phyloP scores from a whole-genome alignment of 2,797 vertebrate species.

The Syndactyla subalaris region DNA sequence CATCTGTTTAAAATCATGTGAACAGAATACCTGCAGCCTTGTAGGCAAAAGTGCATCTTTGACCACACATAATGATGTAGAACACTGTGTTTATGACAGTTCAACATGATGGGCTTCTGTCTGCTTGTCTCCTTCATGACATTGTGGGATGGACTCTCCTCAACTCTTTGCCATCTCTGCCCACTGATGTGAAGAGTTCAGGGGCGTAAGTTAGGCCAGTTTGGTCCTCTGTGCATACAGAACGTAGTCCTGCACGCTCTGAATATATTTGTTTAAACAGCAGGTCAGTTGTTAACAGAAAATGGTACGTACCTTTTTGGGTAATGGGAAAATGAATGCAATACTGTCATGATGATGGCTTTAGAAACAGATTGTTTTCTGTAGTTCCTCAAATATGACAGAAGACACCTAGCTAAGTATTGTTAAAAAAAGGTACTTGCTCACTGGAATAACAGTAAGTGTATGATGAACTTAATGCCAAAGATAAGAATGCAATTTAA shows the following conservation, averaged over 20 bases:
- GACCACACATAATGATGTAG: accelerated
- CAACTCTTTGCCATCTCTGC: neutral
- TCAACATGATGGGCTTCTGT: accelerated
- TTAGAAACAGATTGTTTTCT: neutral
- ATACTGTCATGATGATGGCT: neutral
- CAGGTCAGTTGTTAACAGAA: neutral
- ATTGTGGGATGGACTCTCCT: neutral
- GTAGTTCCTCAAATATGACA: neutral
- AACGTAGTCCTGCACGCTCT: neutral
- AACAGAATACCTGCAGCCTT: neutral
- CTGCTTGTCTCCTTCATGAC: neutral
- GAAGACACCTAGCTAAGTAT: neutral
- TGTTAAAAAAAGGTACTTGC: neutral
- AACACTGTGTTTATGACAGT: neutral
- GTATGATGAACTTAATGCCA: neutral
- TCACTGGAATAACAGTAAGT: neutral
- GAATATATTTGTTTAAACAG: neutral
- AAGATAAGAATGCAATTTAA: neutral
- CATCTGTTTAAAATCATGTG: neutral
- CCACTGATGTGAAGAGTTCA: accelerated
- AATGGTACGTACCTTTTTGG: neutral
- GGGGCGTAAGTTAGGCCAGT: accelerated
- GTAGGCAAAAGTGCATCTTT: neutral
- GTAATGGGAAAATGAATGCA: neutral
- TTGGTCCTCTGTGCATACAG: neutral